A percentile compares a stretch with the other conserved stretches of the same genome.
phyloP scores from a whole-genome alignment of 2,797 vertebrate species.

The Chaenodraco wilsoni region DNA sequence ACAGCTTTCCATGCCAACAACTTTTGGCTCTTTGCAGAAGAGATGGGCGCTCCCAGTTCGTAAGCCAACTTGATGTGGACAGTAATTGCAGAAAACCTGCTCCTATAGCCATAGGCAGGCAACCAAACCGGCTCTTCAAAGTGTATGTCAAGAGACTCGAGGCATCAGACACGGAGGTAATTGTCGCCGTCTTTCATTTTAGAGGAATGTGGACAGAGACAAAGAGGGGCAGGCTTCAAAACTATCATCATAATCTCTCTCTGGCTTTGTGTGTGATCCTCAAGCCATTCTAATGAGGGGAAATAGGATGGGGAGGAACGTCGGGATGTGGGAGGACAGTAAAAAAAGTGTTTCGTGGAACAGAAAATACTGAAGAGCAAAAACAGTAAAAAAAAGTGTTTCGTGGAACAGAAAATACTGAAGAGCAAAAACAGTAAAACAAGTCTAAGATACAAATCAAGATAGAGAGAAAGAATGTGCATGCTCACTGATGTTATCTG shows the following conservation, averaged over 20 bases:
- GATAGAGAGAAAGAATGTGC: neutral
- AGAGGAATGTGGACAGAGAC: constrained; percentile 76
- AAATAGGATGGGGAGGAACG: constrained; percentile 48
- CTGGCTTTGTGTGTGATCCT: constrained; percentile 77
- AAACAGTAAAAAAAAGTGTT: constrained; percentile 7
- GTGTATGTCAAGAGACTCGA: constrained; percentile 67
- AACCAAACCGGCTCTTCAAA: constrained; percentile 69
- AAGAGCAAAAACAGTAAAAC: neutral
- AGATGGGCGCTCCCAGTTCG: constrained; percentile 51
- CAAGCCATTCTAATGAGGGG: constrained; percentile 67
- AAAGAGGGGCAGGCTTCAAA: constrained; percentile 70
- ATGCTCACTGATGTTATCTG: neutral
- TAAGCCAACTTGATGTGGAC: constrained; percentile 60
- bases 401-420: too few species aligned
- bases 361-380: constrained; percentile 9
- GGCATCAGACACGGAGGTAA: constrained; percentile 64
- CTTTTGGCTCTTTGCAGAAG: constrained; percentile 37
- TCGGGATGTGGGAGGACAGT: constrained; percentile 17
- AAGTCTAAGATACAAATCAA: constrained; percentile 15
- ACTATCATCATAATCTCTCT: constrained; percentile 75
- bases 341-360: constrained; percentile 20
- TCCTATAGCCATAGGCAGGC: constrained; percentile 45
- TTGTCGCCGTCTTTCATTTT: constrained; percentile 76
- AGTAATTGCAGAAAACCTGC: constrained; percentile 48
- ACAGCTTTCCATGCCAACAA: constrained; percentile 61